Percentiles rank a stretch among this genome's conserved stretches.
These are phyloP conservation scores for Hirundo rustica DNA, from an alignment of 2,797 vertebrate genomes.

Conservation along the genomic window DNA sequence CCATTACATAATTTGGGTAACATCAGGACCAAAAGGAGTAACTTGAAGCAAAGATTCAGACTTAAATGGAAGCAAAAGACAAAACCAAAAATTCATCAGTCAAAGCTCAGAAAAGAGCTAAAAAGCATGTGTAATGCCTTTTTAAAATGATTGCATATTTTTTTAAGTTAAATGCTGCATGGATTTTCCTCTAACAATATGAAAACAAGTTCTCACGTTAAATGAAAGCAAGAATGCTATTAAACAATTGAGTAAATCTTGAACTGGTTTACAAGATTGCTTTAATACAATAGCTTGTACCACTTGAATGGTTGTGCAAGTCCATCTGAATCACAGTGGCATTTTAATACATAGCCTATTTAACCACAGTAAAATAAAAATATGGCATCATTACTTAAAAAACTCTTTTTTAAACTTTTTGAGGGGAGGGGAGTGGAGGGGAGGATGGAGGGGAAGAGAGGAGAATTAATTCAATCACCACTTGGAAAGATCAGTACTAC, in stretches of 20 bases:
- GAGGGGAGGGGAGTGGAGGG: not conserved
- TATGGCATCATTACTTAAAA: not conserved
- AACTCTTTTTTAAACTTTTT: not conserved
- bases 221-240: not conserved
- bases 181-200: not conserved
- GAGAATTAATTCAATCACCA: not conserved
- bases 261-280: not conserved
- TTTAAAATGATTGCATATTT: not conserved
- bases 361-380: not conserved
- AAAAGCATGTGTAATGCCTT: not conserved
- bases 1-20: not conserved
- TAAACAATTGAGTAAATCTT: not conserved
- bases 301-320: not conserved
- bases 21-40: not conserved
- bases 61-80: not conserved
- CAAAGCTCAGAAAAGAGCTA: not conserved
- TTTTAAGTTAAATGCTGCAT: not conserved
- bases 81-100: not conserved
- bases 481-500: not conserved
- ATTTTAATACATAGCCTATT: not conserved
- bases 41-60: not conserved
- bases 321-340: not conserved
- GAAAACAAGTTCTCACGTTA: not conserved
- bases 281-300: not conserved
- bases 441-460: too few relatives aligned